A percentile compares a stretch with the other conserved stretches of the same genome.
phyloP scores from a whole-genome alignment of 1,140 invertebrate genomes.

The Scaptomyza graminum region DNA sequence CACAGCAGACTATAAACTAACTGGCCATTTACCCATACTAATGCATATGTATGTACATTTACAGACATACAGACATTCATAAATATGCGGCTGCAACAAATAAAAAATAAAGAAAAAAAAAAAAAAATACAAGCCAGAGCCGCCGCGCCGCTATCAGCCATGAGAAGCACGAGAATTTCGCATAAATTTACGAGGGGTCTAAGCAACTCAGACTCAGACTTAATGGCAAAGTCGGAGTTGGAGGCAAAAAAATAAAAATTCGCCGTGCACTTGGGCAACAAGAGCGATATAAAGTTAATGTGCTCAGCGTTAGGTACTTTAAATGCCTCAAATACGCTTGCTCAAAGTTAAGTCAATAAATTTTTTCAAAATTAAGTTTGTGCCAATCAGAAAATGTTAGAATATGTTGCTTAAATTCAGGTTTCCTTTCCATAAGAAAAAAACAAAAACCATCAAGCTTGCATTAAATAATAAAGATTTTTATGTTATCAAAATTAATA shows the following conservation, averaged over 20 bases:
- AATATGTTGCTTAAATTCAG: too few species aligned
- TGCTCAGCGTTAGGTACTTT: conserved; percentile 22
- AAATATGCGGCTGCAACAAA: conserved; percentile 27
- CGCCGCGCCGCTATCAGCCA: conserved; percentile 43
- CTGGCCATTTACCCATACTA: conserved; percentile 39
- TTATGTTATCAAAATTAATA: too few species aligned
- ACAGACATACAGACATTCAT: conserved; percentile 21
- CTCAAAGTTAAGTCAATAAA: background rate
- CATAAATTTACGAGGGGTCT: conserved; percentile 57
- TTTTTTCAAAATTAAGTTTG: background rate
- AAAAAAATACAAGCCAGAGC: conserved; percentile 2
- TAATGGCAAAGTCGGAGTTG: background rate
- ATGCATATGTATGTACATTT: conserved; percentile 25
- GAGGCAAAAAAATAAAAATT: background rate
- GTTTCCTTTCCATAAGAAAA: too few species aligned
- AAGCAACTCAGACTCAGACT: background rate
- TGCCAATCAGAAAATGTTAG: too few species aligned
- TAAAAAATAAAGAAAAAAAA: conserved; percentile 7
- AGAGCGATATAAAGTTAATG: conserved; percentile 48
- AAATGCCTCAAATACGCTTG: conserved; percentile 1
- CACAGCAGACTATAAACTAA: conserved; percentile 26
- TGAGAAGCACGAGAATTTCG: conserved; percentile 69
- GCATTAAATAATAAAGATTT: too few species aligned
- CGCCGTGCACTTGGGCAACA: conserved; percentile 25
- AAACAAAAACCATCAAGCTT: too few species aligned